phyloP scores from a whole-genome alignment of 1,140 invertebrate species.

The Odontomachus brunneus region DNA sequence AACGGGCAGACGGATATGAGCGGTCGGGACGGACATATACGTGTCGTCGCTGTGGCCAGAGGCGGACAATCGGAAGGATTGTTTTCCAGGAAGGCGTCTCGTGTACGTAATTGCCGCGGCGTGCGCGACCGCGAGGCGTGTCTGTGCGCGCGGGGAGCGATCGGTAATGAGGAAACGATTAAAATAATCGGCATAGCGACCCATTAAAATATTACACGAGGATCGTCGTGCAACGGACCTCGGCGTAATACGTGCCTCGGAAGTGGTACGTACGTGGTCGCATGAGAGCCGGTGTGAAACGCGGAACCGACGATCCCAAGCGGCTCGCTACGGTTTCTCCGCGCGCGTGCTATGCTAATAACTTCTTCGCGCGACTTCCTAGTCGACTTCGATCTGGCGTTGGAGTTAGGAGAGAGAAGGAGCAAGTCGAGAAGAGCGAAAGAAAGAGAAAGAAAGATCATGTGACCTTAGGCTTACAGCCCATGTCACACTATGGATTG shows the following conservation, averaged over 20 bases:
- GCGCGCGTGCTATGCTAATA: slow-evolving; percentile 17
- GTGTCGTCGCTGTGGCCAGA: slow-evolving; percentile 11
- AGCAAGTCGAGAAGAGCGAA: too few relatives aligned
- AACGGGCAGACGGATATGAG: slow-evolving; percentile 17
- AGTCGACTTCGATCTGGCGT: background rate
- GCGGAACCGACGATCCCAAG: slow-evolving; percentile 6
- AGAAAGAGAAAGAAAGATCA: background rate
- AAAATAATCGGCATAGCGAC: slow-evolving; percentile 63
- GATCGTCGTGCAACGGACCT: slow-evolving; percentile 22
- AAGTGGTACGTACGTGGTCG: too few relatives aligned
- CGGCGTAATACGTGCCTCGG: too few relatives aligned
- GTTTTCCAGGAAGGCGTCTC: slow-evolving; percentile 66
- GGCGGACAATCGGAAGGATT: slow-evolving; percentile 64
- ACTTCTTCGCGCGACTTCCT: slow-evolving; percentile 14
- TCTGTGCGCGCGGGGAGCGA: slow-evolving; percentile 8
- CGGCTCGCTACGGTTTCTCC: slow-evolving; percentile 10
- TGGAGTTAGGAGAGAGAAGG: too few relatives aligned
- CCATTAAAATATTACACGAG: slow-evolving; percentile 49
- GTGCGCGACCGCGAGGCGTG: slow-evolving; percentile 26
- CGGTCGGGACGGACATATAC: background rate
- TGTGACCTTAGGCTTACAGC: too few relatives aligned
- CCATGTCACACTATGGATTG: too few relatives aligned
- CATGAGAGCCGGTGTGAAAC: background rate
- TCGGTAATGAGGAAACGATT: slow-evolving; percentile 55
- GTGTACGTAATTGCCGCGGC: slow-evolving; percentile 68